Evolutionary conservation across 2,888 invertebrate genomes (phyloP).

Genomic region (Seira ritae): DNA sequence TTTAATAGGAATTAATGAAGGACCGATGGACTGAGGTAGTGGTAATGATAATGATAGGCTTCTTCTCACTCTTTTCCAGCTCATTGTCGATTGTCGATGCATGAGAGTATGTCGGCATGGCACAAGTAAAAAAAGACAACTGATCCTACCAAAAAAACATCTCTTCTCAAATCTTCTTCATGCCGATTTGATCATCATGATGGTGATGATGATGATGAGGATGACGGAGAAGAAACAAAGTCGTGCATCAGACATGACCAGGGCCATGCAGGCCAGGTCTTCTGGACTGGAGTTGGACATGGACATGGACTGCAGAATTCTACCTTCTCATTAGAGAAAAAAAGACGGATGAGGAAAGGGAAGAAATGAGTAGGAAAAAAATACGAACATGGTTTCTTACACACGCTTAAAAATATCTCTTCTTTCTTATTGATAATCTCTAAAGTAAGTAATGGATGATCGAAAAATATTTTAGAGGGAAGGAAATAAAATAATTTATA

Average conservation of each 20-base stretch:
- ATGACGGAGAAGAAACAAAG: not conserved
- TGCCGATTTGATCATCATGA: not conserved
- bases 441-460: no score
- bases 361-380: no score
- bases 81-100: not conserved
- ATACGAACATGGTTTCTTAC: not conserved
- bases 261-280: no score
- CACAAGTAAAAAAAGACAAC: not conserved
- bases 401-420: conserved; percentile 11
- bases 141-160: not conserved
- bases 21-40: not conserved
- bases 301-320: not conserved
- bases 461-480: not conserved
- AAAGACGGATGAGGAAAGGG: no score
- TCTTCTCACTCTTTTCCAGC: not conserved
- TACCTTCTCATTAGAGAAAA: not conserved
- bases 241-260: no score
- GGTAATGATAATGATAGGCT: conserved; percentile 4
- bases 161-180: not conserved
- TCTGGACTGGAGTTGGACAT: no score
- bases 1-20: conserved; percentile 7
- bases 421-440: not conserved
- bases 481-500: no score
- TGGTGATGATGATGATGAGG: not conserved
- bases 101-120: not conserved